These are phyloP conservation scores for Sialia sialis DNA, from an alignment of 2,113 vertebrate genomes.

Conservation along the genomic window DNA sequence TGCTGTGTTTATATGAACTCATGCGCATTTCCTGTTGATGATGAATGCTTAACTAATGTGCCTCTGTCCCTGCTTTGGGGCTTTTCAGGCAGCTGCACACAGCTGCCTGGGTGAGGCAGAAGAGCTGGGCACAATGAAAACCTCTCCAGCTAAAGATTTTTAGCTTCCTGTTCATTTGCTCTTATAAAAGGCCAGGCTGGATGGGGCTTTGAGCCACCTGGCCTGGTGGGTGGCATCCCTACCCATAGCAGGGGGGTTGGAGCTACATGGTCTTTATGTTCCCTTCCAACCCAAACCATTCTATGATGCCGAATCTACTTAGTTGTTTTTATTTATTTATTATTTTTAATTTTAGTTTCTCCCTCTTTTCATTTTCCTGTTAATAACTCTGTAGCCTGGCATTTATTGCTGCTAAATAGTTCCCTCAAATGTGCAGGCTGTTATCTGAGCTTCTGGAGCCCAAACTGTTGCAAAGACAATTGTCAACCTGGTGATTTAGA, in stretches of 20 bases:
- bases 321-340: neutral
- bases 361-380: neutral
- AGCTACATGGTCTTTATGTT: neutral
- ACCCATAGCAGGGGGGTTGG: neutral
- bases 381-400: neutral
- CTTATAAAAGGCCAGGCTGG: neutral
- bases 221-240: neutral
- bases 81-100: neutral
- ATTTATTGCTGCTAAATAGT: neutral
- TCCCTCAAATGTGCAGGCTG: neutral
- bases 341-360: neutral
- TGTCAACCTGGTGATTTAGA: neutral
- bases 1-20: slow-evolving; percentile 39
- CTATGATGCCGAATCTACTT: neutral
- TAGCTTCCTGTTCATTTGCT: neutral
- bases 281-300: neutral
- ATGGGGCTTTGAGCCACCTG: neutral
- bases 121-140: neutral
- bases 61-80: neutral
- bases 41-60: slow-evolving; percentile 3
- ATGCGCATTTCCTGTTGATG: slow-evolving; percentile 45
- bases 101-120: slow-evolving; percentile 25
- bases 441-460: neutral
- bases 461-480: neutral
- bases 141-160: neutral